These are phyloP conservation scores for Trachurus trachurus DNA, from an alignment of 2,797 vertebrate species.

Conservation along the genomic window DNA sequence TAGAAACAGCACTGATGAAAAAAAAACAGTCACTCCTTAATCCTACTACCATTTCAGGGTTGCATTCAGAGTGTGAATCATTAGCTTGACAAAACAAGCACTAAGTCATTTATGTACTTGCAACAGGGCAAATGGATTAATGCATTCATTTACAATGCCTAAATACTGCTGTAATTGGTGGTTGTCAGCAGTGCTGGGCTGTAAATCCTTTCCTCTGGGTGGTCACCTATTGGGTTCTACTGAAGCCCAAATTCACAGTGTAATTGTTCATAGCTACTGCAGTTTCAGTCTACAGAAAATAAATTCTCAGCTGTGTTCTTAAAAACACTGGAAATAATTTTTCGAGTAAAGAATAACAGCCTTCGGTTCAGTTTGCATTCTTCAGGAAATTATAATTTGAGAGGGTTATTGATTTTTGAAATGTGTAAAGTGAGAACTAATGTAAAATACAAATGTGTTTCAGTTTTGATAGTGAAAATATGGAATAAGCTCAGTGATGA, in stretches of 20 bases:
- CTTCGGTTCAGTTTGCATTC: no score
- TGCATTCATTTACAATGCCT: background rate
- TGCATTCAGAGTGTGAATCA: constrained; percentile 4
- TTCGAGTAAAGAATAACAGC: no score
- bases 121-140: background rate
- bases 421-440: no score
- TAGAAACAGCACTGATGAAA: constrained; percentile 22
- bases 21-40: constrained; percentile 29
- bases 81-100: constrained; percentile 15
- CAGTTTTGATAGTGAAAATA: no score
- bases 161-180: background rate
- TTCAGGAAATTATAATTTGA: no score
- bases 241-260: background rate
- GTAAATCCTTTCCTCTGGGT: background rate
- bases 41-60: constrained; percentile 22
- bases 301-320: no score
- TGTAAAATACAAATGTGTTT: no score
- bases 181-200: background rate
- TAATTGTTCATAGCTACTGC: background rate
- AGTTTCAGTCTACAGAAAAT: background rate
- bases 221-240: background rate
- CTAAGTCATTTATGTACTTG: background rate
- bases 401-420: no score
- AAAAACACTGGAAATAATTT: no score
- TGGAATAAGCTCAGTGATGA: no score